phyloP scores from a whole-genome alignment of 2,113 vertebrate genomes.

The Tetraodon nigroviridis region DNA sequence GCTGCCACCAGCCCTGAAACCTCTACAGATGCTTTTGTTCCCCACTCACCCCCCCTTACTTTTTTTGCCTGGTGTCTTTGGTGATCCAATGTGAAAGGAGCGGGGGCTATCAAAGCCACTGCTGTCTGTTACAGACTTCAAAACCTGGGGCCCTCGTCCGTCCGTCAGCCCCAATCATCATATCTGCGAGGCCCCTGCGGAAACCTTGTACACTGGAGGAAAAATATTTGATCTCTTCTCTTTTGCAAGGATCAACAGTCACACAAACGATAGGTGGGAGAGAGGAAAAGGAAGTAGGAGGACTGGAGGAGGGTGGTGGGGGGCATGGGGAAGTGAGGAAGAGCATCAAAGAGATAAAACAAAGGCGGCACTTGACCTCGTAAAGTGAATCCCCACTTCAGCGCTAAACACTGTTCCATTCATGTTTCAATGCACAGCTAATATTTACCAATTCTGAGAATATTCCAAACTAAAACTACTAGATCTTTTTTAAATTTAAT shows the following conservation, averaged over 20 bases:
- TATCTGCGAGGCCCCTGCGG: constrained; percentile 66
- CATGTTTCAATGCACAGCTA: no score
- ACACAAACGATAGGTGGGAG: constrained; percentile 56
- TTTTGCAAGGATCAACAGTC: constrained; percentile 75
- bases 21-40: constrained; percentile 75
- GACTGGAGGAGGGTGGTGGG: constrained; percentile 13
- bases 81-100: constrained; percentile 66
- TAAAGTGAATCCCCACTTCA: constrained; percentile 1
- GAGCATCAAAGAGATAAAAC: constrained; percentile 25
- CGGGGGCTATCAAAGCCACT: constrained; percentile 73
- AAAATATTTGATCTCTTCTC: constrained; percentile 80
- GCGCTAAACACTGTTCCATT: background rate
- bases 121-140: constrained; percentile 77
- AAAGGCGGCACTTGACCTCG: constrained; percentile 14
- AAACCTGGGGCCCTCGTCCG: constrained; percentile 62
- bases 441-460: background rate
- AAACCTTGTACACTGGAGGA: constrained; percentile 69
- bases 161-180: constrained; percentile 78
- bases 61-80: constrained; percentile 66
- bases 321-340: constrained; percentile 10
- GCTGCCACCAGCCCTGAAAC: constrained; percentile 67
- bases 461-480: background rate
- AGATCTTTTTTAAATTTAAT: background rate
- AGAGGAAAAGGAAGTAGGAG: constrained; percentile 21
- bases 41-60: constrained; percentile 30